Base-by-base conservation (phyloP, 1,140 invertebrate genomes). In the Drosophila orena region DNA sequence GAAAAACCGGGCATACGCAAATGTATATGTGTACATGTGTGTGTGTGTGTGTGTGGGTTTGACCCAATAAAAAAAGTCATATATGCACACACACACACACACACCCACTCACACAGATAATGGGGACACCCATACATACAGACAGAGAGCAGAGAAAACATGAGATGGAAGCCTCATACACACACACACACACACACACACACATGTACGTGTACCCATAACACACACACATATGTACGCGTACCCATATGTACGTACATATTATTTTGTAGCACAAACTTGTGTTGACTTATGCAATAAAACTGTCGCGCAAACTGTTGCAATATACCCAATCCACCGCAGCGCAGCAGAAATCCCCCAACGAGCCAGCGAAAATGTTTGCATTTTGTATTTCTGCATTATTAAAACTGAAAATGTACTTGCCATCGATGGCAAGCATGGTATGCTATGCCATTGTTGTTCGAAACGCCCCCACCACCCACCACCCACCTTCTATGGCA, bases 271-370 rank as follows among this genome's bases (percentile, higher is more conserved):
- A 79, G 75, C 84, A 89, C 84, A 89, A 74, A 88, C 83, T 88
- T 83, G 77, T 88, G 83, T 88, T 89, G 85, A 89, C 84, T 89
- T 90, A 80, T 89, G 84, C 84, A 89, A 89, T 89, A 89, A 89
- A 89, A 89, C 72, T 84, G 84, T 89, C 84, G 84, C 84, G 80
- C 79, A 88, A 85, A 78, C 84, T 89, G 73, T 75, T 77, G 77
- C 76, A 75, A 74, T 61, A 71, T 59, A 69, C 71, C 66, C 79
- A 79, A 81, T 81, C 70, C 65, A 49, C 52, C 54, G 27, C 62
- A 55, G 30, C 22, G 38, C 61, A 37, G 27, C 22, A 60, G 60
- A 20, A 70, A 35, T 46, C 50, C 79, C 74, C 79, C 61, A 77
- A 52, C 42, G 60, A 72, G 60, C 65, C 77, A 66, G 80, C 84